Evolutionary conservation across 1,140 invertebrate species (phyloP), one percentile per base, ranked within the genome.

Genomic region (Parapsyche elsis): DNA sequence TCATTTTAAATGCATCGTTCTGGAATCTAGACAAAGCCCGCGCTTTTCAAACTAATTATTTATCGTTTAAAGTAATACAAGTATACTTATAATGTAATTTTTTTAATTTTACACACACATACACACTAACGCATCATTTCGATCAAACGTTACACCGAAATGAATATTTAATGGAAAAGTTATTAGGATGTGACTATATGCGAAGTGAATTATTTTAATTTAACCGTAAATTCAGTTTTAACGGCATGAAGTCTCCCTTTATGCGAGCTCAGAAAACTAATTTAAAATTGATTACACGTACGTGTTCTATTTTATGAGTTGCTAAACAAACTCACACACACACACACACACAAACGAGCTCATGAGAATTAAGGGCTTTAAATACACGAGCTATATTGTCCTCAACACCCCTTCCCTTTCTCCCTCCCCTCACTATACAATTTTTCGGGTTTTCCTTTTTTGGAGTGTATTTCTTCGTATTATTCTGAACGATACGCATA

Each of bases 161-260:
- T 19, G 5, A 10, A 45, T 45, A 26, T 26, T 71, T 30, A 30
- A 23, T 44, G 70, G 70, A 12, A 53, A 53, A 53, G 49, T 53
- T 53, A 53, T 53, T 53, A 53, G 49, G 16, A 5, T 53, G 49
- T 53, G 49, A 53, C 49, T 53, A 38, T 38, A 76, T 46, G n/a
- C 74, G 74, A 14, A 76, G 74, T 76, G 49, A 77, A 77, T 77
- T 77, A 77, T 64, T 64, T 77, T 77, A 77, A 77, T 77, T 64
- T 64, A 77, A 57, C 49, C 75, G 75, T 77, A 77, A 77, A 77
- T 77, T 77, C 30, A 64, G 57, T 14, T 77, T 67, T 77, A 77
- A 77, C 26, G 75, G 75, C 46, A 19, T 24, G 14, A 64, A 77
- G 75, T 64, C 75, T 26, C 38, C 38, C 71, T 49, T 73, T 73